Evolutionary conservation across 64 coral and sea anemone genomes (phyloP).

Genomic region (Hydrozoanthus tunicans): DNA sequence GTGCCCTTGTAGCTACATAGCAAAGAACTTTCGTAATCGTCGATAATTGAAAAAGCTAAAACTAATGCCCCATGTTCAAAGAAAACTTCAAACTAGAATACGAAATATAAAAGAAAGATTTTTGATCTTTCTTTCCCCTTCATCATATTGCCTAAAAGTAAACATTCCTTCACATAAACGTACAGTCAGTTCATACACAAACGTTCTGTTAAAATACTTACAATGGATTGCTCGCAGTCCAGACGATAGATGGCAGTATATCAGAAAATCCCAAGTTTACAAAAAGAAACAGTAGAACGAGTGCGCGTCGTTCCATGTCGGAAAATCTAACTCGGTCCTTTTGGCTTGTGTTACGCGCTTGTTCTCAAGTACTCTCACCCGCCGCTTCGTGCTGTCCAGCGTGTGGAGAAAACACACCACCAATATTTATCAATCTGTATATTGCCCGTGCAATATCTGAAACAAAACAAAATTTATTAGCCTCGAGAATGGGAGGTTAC

Average conservation of each 20-base stretch:
- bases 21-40: not conserved
- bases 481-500: constrained; percentile 29
- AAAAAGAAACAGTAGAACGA: constrained; percentile 31
- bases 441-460: not conserved
- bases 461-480: constrained; percentile 48
- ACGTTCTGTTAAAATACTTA: constrained; percentile 14
- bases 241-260: constrained; percentile 46
- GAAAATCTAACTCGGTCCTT: not conserved
- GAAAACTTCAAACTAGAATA: not conserved
- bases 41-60: not conserved
- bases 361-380: not conserved
- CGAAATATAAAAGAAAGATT: not conserved
- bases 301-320: constrained; percentile 23
- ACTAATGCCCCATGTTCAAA: not conserved
- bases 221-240: constrained; percentile 44
- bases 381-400: not conserved
- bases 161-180: constrained; percentile 13
- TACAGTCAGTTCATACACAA: not conserved
- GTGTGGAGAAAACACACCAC: not conserved
- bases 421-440: not conserved
- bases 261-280: constrained; percentile 46
- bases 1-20: not conserved
- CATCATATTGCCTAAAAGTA: not conserved
- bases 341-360: not conserved
- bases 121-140: not conserved